phyloP scores from a whole-genome alignment of 2,888 invertebrate species.

The Ditylenchus weischeri region DNA sequence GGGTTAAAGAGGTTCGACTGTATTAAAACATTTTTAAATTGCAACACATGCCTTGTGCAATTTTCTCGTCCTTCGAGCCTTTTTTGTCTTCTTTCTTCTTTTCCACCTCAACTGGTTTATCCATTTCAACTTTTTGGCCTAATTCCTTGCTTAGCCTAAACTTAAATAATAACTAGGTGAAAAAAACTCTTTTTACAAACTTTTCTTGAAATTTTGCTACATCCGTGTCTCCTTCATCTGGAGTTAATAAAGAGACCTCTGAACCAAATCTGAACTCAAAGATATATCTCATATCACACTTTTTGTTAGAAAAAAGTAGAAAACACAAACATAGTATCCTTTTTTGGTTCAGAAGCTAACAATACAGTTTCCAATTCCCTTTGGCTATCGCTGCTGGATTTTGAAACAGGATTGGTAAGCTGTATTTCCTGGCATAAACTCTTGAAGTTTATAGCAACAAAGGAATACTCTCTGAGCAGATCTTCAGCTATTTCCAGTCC shows the following conservation, averaged over 20 bases:
- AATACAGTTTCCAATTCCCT: too few species aligned
- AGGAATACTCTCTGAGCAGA: slow-evolving; percentile 28
- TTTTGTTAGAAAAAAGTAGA: too few species aligned
- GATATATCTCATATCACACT: too few species aligned
- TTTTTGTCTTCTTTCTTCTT: slow-evolving; percentile 1
- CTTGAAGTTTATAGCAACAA: slow-evolving; percentile 28
- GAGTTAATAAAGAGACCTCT: neutral
- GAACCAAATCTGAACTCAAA: neutral
- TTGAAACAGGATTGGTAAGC: too few species aligned
- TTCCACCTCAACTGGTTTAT: slow-evolving; percentile 5
- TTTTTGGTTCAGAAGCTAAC: too few species aligned
- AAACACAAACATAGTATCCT: too few species aligned
- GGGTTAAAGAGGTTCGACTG: too few species aligned
- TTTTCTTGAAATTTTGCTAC: neutral
- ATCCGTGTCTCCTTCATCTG: too few species aligned
- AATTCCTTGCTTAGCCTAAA: slow-evolving; percentile 13
- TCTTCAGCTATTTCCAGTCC: slow-evolving; percentile 33
- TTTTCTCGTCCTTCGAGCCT: slow-evolving; percentile 9
- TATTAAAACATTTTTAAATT: too few species aligned
- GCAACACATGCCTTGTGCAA: slow-evolving; percentile 3
- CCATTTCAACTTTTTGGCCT: slow-evolving; percentile 10
- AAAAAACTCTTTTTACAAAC: neutral
- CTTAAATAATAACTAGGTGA: neutral
- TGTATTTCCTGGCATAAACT: slow-evolving; percentile 9
- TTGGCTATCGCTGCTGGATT: too few species aligned